Evolutionary conservation across 2,113 vertebrate genomes (phyloP), one percentile per base, ranked within the genome.

Genomic region (Pristiophorus japonicus): DNA sequence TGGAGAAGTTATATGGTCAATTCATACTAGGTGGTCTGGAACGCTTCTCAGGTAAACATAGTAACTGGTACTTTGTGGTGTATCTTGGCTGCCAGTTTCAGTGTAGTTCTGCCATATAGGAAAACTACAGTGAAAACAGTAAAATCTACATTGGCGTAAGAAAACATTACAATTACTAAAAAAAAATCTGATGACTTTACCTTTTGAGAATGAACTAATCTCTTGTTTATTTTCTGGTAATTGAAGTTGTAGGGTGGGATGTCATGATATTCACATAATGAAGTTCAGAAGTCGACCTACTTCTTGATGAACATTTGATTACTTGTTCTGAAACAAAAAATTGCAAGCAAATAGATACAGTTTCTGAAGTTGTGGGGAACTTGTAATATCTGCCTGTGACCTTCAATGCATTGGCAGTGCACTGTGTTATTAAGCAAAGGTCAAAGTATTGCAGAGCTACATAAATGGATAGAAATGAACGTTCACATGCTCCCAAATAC

Each of bases 1-100:
- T 51, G 4, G 45, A 45, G 22, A 94, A 73, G 27, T 94, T 91
- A 10, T 94, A 70, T 70, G 62, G 65, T 51, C 42, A 70, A 7
- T 94, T 94, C 93, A 51, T 51, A 66, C 59, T 94, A 70, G 65
- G 66, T 94, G 93, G 93, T 73, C 93, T 70, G 38, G 93, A 94
- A 51, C 12, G 11, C 38, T 94, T 94, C 66, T 34, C 51, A 22
- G 45, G 93, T 70, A 94, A 94, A 70, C 42, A 47, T 7, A 70
- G 30, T 51, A 94, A 94, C 70, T 70, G 66, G 42, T 51, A 51
- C 65, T 94, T 70, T 94, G 42, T 45, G 22, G 93, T 67, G 14
- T 70, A 7, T 94, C 42, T 73, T 94, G 93, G 93, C 65, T 94
- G 3, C 93, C 42, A 51, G 63, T 70, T 70, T 70, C 65, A 70